Conservation (phyloP, 2,113 vertebrate genomes). For the Bombycilla garrulus region DNA sequence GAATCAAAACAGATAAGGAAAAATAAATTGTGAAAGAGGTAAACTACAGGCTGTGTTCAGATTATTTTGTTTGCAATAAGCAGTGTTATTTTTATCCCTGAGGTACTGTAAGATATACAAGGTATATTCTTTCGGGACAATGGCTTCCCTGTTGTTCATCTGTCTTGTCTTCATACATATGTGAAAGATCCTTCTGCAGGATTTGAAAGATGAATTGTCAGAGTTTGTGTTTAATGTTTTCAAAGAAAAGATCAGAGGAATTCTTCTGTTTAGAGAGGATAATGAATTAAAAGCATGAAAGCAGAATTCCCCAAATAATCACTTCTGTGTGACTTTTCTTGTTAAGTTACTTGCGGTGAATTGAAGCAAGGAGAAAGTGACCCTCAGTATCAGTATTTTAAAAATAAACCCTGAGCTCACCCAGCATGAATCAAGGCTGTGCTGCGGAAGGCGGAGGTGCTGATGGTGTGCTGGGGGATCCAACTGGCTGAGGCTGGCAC, state of each 20-base stretch:
- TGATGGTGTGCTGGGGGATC: background rate
- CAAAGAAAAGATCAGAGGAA: background rate
- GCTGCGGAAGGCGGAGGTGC: background rate
- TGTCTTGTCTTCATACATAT: background rate
- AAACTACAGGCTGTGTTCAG: background rate
- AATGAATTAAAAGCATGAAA: background rate
- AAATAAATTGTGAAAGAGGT: background rate
- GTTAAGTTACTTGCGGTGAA: background rate
- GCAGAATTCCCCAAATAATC: background rate
- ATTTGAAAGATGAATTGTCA: background rate
- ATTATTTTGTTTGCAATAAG: background rate
- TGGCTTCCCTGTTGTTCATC: background rate
- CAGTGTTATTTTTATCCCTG: background rate
- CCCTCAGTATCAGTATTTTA: background rate
- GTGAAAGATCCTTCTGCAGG: background rate
- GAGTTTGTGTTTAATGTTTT: background rate
- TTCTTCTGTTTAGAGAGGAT: background rate
- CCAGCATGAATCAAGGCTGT: background rate
- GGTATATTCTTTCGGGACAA: background rate
- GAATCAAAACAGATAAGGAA: background rate
- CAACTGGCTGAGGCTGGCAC: background rate
- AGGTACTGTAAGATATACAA: background rate
- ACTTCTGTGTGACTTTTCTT: background rate
- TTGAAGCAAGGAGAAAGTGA: background rate
- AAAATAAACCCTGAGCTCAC: constrained; percentile 47